These are phyloP conservation scores for Pseudotriccus pelzelni DNA, from an alignment of 2,797 vertebrate genomes.

Conservation along the genomic window DNA sequence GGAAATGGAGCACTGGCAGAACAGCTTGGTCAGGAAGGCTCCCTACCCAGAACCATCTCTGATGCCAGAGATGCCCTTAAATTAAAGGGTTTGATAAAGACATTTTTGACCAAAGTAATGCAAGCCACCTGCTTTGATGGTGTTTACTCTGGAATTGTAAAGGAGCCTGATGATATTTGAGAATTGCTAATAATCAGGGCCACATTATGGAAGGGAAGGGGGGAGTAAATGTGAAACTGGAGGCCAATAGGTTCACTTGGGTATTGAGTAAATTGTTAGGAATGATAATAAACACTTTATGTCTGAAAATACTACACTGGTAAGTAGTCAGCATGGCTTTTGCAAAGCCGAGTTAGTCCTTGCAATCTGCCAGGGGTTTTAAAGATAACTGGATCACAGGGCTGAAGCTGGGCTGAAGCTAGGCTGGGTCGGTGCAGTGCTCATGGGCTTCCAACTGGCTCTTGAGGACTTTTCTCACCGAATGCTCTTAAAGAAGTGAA, in stretches of 20 bases:
- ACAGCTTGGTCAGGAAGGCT: neutral
- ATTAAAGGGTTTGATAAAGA: neutral
- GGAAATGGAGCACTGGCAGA: neutral
- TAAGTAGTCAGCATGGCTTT: neutral
- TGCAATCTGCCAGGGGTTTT: neutral
- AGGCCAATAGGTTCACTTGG: neutral
- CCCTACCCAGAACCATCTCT: neutral
- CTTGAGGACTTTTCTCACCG: fast-evolving
- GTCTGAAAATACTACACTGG: neutral
- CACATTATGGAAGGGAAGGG: too few relatives aligned
- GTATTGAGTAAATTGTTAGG: neutral
- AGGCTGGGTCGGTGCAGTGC: neutral
- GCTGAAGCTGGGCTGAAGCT: neutral
- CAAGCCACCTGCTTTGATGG: neutral
- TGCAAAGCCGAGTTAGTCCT: neutral
- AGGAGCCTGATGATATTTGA: neutral
- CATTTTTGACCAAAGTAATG: neutral
- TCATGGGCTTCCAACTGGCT: neutral
- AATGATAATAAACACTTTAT: neutral
- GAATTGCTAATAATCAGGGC: neutral
- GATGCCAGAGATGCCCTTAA: neutral
- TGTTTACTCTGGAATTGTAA: neutral
- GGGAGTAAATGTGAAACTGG: neutral
- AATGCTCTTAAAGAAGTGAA: neutral
- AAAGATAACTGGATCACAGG: neutral